phyloP scores from a whole-genome alignment of 2,797 vertebrate species.

The Gorsachius magnificus region DNA sequence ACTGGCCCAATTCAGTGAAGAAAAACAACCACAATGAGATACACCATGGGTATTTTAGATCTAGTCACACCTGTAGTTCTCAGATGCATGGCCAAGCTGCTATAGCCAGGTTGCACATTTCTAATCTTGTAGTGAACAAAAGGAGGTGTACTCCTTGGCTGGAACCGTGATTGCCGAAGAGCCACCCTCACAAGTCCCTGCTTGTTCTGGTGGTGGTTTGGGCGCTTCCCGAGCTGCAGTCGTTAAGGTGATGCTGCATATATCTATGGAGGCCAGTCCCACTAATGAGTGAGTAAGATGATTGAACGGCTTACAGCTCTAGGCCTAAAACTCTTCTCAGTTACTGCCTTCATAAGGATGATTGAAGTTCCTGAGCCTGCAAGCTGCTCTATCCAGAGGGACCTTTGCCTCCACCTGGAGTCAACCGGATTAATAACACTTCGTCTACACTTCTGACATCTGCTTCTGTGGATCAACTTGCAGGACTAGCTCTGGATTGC shows the following conservation, averaged over 20 bases:
- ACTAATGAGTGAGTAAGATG: background rate
- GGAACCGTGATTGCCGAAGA: background rate
- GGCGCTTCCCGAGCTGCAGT: background rate
- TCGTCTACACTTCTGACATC: background rate
- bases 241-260: accelerated
- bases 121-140: background rate
- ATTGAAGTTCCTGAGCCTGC: background rate
- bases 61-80: background rate
- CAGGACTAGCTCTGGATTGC: background rate
- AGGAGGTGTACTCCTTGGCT: background rate
- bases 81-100: background rate
- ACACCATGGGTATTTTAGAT: background rate
- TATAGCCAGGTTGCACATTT: background rate
- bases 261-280: background rate
- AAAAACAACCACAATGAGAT: background rate
- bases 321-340: background rate
- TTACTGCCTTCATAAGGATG: background rate
- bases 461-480: background rate
- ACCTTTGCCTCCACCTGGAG: constrained; percentile 39
- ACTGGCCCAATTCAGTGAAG: background rate
- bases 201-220: background rate
- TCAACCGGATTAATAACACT: background rate
- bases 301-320: background rate
- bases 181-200: background rate
- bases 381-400: background rate